phyloP scores from a whole-genome alignment of 30 jellyfish, hydroid and myxozoan genomes.

The Phacellophora camtschatica region DNA sequence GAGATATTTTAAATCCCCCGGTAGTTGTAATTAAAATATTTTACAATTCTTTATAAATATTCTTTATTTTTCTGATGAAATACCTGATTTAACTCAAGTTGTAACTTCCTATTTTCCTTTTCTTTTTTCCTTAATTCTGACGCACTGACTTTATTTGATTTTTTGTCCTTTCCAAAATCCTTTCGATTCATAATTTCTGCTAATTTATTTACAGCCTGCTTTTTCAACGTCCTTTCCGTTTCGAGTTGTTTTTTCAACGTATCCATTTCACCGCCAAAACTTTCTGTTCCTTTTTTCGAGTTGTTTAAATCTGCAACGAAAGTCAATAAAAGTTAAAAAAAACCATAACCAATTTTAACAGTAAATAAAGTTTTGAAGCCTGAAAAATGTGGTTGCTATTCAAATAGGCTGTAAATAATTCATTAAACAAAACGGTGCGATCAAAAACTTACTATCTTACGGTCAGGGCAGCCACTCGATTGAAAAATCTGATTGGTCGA shows the following conservation, averaged over 20 bases:
- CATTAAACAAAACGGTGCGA: no score
- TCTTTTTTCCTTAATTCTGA: slow-evolving; percentile 88
- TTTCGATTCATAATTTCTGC: slow-evolving; percentile 87
- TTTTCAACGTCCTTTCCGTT: slow-evolving; percentile 56
- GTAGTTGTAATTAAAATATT: no score
- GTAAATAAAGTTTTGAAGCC: no score
- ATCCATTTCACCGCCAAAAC: slow-evolving; percentile 58
- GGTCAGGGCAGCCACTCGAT: no score
- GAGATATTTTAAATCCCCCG: no score
- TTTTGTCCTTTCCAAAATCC: slow-evolving; percentile 58
- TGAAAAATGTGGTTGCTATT: no score
- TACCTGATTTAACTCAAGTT: slow-evolving; percentile 71
- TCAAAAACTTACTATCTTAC: no score
- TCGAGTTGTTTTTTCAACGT: slow-evolving; percentile 59
- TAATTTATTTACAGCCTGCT: slow-evolving; percentile 81
- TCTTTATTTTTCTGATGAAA: no score
- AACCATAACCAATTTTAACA: background rate
- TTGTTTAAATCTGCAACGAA: slow-evolving; percentile 54
- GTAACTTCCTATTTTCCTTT: slow-evolving; percentile 77
- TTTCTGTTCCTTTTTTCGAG: slow-evolving; percentile 57
- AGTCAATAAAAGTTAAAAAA: background rate
- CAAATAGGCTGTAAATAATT: no score
- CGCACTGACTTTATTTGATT: slow-evolving; percentile 76
- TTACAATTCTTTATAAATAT: no score
- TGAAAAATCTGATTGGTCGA: no score